Conservation (phyloP, 2,888 invertebrate species). For the Leptodirus hochenwartii region DNA sequence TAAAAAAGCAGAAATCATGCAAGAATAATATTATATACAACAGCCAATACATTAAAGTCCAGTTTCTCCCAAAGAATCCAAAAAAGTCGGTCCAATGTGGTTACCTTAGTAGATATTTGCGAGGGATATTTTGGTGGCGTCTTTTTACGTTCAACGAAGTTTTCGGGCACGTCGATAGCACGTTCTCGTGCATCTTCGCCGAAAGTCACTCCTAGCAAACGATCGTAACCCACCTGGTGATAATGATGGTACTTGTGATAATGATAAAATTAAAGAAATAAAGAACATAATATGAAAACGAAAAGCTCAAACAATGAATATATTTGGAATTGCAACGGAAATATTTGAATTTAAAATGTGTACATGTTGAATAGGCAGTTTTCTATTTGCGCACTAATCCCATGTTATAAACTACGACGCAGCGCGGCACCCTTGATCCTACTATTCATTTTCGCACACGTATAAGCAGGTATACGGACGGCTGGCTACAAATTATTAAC, state of each 20-base stretch:
- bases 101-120: constrained; percentile 19
- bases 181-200: constrained; percentile 35
- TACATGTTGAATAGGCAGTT: constrained; percentile 2
- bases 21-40: too few relatives aligned
- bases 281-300: not conserved
- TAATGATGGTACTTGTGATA: too few relatives aligned
- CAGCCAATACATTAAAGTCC: too few relatives aligned
- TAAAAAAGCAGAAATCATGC: too few relatives aligned
- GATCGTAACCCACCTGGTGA: constrained; percentile 27
- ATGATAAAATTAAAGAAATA: constrained; percentile 8
- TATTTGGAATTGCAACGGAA: not conserved
- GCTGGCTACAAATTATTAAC: too few relatives aligned
- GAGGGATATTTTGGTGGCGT: constrained; percentile 48
- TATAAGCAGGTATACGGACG: too few relatives aligned
- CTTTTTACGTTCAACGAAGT: constrained; percentile 71
- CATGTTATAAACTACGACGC: too few relatives aligned
- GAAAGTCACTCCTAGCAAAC: constrained; percentile 23
- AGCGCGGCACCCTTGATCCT: too few relatives aligned
- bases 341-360: not conserved
- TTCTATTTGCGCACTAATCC: not conserved
- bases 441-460: too few relatives aligned
- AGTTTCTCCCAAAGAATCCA: too few relatives aligned
- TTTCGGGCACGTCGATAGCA: constrained; percentile 80
- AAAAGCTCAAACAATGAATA: constrained; percentile 2
- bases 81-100: too few relatives aligned